Base-by-base conservation (phyloP, 2,113 vertebrate species). In the Australoheros scitulus region DNA sequence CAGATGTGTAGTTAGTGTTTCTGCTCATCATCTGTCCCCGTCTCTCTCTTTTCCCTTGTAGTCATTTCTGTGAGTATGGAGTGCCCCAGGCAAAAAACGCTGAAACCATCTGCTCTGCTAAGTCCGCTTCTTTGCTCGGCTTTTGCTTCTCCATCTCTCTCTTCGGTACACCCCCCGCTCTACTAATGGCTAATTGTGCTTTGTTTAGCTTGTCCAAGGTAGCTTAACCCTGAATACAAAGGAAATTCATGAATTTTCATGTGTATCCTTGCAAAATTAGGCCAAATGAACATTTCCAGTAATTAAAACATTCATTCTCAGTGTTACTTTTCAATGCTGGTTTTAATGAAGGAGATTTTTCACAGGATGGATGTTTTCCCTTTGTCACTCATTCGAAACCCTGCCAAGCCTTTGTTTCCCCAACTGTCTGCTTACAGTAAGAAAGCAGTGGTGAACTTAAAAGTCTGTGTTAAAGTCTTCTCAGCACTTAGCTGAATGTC, bases 31-130 rank as follows among this genome's bases (percentile, higher is more conserved):
- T 83, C 75, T 22, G 76, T 76, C 78, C 60, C 64, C 43, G 47
- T 87, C 63, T 64, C 81, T 81, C 80, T 70, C 77, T 84, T 75
- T 80, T 74, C 91, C 87, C 88, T 83, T 87, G 78, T 85, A 81
- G 87, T 87, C 82, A 83, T 93, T 89, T 91, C 82, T 79, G 65
- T 84, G 90, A 91, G 92, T 91, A 86, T 88, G 87, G 74, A 88
- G 88, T 50, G 92, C 95, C 94, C 88, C 29, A 68, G 93, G 95
- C 94, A 72, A 93, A 83, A 72, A 94, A 84, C 43, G 55, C 85
- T 64, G 86, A 86, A 94, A 94, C 95, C 95, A 95, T 96, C 95
- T 96, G 95, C 91, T 95, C 91, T 86, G 63, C 84, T 79, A 88
- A 93, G 91, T 86, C 88, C 93, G 91, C 90, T 90, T 90, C 91